Evolutionary conservation across 2,113 vertebrate genomes (phyloP), one percentile per base, ranked within the genome.

Genomic region (Talpa occidentalis): DNA sequence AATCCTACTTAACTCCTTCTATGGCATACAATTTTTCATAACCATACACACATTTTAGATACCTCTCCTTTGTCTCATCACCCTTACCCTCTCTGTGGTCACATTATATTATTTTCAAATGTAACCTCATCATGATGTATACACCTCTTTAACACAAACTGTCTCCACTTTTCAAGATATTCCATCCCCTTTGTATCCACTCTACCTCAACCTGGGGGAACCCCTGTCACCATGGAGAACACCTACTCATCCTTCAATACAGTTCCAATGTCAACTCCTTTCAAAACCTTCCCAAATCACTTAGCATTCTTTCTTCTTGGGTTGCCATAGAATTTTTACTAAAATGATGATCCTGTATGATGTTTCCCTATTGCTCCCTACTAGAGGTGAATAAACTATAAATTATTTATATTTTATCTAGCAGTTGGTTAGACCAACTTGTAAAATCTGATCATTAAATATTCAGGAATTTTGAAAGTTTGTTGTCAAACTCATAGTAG

Each of bases 21-120:
- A 0, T 28, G 35, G 4, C 22, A 0, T 3, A 35, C 2, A 56
- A 7, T 11, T 54, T 22, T 44, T 15, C 40, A 35, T 22, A 40
- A 49, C 47, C 47, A 49, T 49, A 49, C 47, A 49, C 47, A 49
- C 12, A 49, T 49, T 49, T 49, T 49, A 49, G 7, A 49, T 49
- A 49, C 8, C 7, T 8, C 2, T 5, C 28, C 6, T 1, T 19
- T 76, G 37, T 42, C 30, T 80, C 40, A 37, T 2, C 2, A 5
- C 26, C 5, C 5, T 21, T 49, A 4, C 30, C 26, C 10, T 42
- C 16, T 60, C 9, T 56, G n/a, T 72, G n/a, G 1, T 70, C 30
- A 14, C 30, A 47, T 79, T 52, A 69, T 21, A 28, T 64, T 37
- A 26, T 67, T 70, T 22, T 21, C 54, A 44, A 74, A 62, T 62